Conservation (phyloP, 2,888 invertebrate genomes). For the Pardosa pseudoannulata region DNA sequence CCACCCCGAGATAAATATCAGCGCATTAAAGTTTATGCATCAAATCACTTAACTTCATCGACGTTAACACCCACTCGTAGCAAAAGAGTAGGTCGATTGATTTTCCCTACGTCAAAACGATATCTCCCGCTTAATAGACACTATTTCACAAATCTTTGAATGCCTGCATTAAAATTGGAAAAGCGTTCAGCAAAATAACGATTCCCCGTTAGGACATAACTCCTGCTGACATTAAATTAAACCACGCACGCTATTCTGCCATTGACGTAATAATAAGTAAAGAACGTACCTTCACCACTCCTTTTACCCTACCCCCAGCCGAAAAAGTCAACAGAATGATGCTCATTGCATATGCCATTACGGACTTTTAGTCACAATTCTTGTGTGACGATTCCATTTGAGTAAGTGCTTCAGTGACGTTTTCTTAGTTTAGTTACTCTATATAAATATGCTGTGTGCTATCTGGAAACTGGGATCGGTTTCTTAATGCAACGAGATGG, state of each 20-base stretch:
- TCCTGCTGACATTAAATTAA: constrained; percentile 47
- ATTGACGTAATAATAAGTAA: constrained; percentile 50
- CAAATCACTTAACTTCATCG: neutral
- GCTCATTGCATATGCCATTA: constrained; percentile 54
- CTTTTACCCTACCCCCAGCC: constrained; percentile 23
- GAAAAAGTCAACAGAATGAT: constrained; percentile 54
- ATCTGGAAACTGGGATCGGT: neutral
- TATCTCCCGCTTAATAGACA: neutral
- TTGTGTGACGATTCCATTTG: constrained; percentile 46
- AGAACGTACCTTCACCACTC: constrained; percentile 9
- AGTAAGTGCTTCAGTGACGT: constrained; percentile 43
- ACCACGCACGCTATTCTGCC: constrained; percentile 46
- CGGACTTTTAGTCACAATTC: constrained; percentile 15
- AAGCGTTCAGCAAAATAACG: neutral
- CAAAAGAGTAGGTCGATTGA: neutral
- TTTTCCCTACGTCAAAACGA: neutral
- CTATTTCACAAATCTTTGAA: constrained; percentile 44
- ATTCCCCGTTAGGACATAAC: neutral
- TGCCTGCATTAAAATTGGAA: constrained; percentile 19
- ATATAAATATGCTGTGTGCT: constrained; percentile 12
- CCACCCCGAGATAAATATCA: too few relatives aligned
- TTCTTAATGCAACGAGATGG: constrained; percentile 26
- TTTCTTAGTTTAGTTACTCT: constrained; percentile 3
- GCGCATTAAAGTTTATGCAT: neutral
- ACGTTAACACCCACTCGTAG: neutral